These are phyloP conservation scores for Cryptocephalus moraei DNA, from an alignment of 2,888 invertebrate species.

Conservation along the genomic window DNA sequence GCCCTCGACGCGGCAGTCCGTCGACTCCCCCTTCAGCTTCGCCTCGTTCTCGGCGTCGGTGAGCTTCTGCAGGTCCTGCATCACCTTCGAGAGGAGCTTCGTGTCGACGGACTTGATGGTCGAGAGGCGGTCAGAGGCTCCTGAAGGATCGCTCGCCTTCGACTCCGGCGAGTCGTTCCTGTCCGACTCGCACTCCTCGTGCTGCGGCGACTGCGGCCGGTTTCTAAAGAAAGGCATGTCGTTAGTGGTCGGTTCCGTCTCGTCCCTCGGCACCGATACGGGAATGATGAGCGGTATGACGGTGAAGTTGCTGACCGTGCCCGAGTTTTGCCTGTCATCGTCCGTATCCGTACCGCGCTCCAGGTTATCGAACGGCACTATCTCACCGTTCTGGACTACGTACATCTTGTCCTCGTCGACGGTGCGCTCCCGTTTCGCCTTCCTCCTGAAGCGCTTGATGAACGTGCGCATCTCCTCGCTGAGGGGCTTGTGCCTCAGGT, in stretches of 20 bases:
- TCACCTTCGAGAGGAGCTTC: conserved; percentile 8
- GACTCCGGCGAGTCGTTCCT: not conserved
- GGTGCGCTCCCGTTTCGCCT: not conserved
- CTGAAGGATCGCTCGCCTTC: not conserved
- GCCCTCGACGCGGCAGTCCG: conserved; percentile 8
- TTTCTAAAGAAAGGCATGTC: not conserved
- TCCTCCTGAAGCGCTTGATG: not conserved
- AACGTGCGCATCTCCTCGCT: not conserved
- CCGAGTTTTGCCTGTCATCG: conserved; percentile 3
- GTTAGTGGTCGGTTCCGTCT: conserved; percentile 1
- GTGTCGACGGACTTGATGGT: not conserved
- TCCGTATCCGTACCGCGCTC: conserved; percentile 8
- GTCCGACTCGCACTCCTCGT: not conserved
- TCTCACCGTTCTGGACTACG: conserved; percentile 18
- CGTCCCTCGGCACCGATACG: conserved; percentile 7
- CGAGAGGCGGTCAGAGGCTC: not conserved
- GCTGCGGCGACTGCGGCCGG: not conserved
- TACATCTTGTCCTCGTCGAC: conserved; percentile 15
- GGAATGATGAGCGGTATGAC: conserved; percentile 21
- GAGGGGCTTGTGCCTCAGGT: not conserved
- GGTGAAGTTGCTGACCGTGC: conserved; percentile 12
- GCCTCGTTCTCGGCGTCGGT: conserved; percentile 9
- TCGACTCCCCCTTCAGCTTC: conserved; percentile 4
- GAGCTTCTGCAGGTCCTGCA: conserved; percentile 11
- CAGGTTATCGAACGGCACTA: conserved; percentile 16